Evolutionary conservation across 1,140 invertebrate species (phyloP).

Genomic region (Temnothorax curvispinosus): DNA sequence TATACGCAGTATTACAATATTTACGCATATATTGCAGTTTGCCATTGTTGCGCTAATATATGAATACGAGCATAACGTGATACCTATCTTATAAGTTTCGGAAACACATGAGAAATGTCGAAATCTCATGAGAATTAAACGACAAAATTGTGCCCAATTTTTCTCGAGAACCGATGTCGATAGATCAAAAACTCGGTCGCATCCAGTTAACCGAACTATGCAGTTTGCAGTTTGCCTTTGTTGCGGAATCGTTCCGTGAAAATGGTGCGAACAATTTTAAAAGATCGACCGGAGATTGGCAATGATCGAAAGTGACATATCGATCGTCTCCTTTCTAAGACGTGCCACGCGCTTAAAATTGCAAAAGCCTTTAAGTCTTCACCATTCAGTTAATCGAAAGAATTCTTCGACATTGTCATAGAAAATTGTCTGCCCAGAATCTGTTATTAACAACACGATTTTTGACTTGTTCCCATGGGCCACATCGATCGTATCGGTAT

Average conservation of each 20-base stretch:
- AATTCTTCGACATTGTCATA: not conserved
- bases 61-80: not conserved
- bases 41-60: not conserved
- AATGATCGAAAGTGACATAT: slow-evolving; percentile 79
- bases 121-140: slow-evolving; percentile 45
- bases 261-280: slow-evolving; percentile 40
- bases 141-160: not conserved
- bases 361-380: not conserved
- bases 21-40: not conserved
- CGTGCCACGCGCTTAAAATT: slow-evolving; percentile 48
- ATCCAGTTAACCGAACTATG: slow-evolving; percentile 14
- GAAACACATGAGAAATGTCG: too few relatives aligned
- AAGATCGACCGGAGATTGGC: slow-evolving; percentile 8
- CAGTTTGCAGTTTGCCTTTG: slow-evolving; percentile 17
- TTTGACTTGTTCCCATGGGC: slow-evolving; percentile 56
- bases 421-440: slow-evolving; percentile 21
- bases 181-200: not conserved
- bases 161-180: slow-evolving; percentile 2
- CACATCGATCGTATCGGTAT: slow-evolving; percentile 57
- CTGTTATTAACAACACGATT: slow-evolving; percentile 11
- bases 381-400: slow-evolving; percentile 9
- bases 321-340: slow-evolving; percentile 23
- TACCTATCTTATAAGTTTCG: not conserved
- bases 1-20: not conserved
- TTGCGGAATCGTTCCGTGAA: slow-evolving; percentile 23